A percentile compares a stretch with the other conserved stretches of the same genome.
Evolutionary conservation across 1,140 invertebrate species (phyloP).

Genomic region (Teleogryllus occipitalis): DNA sequence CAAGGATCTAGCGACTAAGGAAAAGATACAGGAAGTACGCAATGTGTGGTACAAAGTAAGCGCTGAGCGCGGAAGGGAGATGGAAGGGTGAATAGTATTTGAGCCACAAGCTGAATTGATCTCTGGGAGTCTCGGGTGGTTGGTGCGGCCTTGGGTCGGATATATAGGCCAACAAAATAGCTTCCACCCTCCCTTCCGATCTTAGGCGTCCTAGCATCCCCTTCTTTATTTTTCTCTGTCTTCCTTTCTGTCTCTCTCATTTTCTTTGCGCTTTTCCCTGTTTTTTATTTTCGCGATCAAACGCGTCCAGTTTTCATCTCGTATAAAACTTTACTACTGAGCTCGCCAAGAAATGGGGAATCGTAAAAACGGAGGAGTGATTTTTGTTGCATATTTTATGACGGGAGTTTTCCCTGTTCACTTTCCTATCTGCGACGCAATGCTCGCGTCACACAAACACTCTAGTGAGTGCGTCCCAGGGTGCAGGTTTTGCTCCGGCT

Average conservation of each 20-base stretch:
- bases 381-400: conserved; percentile 2
- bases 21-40: too few relatives aligned
- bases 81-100: too few relatives aligned
- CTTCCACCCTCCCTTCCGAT: background rate
- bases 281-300: background rate
- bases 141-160: too few relatives aligned
- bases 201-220: background rate
- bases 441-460: background rate
- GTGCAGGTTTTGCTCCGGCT: too few relatives aligned
- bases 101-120: too few relatives aligned
- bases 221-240: background rate
- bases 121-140: too few relatives aligned
- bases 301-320: background rate
- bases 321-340: background rate
- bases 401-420: background rate
- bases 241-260: background rate
- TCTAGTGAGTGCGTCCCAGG: background rate
- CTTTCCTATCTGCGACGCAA: background rate
- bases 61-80: too few relatives aligned
- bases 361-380: background rate
- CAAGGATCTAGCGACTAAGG: too few relatives aligned
- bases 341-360: background rate
- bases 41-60: too few relatives aligned
- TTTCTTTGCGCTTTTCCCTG: background rate
- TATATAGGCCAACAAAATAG: background rate